phyloP scores from a whole-genome alignment of 2,797 vertebrate species.

The Bradypodion pumilum region DNA sequence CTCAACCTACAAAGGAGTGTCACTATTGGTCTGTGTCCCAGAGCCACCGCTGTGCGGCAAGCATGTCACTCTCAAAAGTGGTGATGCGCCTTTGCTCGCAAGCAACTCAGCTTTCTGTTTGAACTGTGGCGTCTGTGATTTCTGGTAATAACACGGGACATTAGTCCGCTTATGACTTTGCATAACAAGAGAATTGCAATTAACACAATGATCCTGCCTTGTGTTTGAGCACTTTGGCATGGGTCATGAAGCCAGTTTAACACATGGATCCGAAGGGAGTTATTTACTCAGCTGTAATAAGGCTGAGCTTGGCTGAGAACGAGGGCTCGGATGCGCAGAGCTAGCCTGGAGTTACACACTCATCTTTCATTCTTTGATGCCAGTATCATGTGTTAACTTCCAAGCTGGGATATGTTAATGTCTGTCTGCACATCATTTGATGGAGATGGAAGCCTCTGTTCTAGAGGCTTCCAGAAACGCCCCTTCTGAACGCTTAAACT shows the following conservation, averaged over 20 bases:
- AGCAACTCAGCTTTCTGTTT: constrained; percentile 8
- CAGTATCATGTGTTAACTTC: neutral
- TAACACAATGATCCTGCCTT: constrained; percentile 51
- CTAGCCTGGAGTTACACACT: neutral
- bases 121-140: constrained; percentile 38
- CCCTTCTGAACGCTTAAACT: neutral
- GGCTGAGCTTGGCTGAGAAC: neutral
- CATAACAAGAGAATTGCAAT: constrained; percentile 65
- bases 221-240: constrained; percentile 43
- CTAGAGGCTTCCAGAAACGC: neutral
- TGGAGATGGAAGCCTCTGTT: no score
- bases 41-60: neutral
- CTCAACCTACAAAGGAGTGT: neutral
- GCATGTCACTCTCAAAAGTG: neutral
- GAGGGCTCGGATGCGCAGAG: neutral
- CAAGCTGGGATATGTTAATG: neutral
- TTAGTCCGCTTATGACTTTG: constrained; percentile 64
- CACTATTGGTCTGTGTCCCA: neutral
- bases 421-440: neutral
- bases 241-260: constrained; percentile 43
- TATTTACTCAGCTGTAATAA: constrained; percentile 38
- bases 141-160: constrained; percentile 68
- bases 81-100: neutral
- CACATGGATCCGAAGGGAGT: constrained; percentile 9
- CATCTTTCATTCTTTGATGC: neutral